These are phyloP conservation scores for Chrysocyon brachyurus DNA, from an alignment of 2,797 vertebrate species.

Conservation along the genomic window DNA sequence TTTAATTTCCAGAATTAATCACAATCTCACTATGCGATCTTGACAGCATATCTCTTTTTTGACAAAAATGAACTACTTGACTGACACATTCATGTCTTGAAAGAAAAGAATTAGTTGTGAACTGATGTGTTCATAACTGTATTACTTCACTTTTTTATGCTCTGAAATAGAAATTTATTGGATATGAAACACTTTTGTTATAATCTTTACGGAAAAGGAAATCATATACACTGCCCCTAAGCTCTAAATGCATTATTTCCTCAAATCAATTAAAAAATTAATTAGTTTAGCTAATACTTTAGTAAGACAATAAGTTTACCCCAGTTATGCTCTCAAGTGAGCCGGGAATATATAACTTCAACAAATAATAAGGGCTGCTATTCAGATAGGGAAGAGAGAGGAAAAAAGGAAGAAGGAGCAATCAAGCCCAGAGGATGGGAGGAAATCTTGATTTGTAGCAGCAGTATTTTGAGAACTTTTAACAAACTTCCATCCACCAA, in stretches of 20 bases:
- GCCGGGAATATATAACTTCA: not conserved
- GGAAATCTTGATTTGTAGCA: not conserved
- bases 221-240: conserved; percentile 23
- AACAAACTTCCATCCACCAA: not conserved
- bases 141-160: conserved; percentile 64
- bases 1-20: conserved; percentile 80
- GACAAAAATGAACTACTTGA: conserved; percentile 68
- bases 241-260: conserved; percentile 38
- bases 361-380: not conserved
- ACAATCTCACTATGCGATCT: conserved; percentile 55
- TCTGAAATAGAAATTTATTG: conserved; percentile 26
- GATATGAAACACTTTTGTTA: not conserved
- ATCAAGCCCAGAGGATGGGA: not conserved
- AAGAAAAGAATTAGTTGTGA: conserved; percentile 73
- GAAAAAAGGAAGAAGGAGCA: not conserved
- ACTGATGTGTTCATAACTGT: conserved; percentile 60
- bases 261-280: conserved; percentile 71
- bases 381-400: not conserved
- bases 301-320: not conserved
- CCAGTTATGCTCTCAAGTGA: not conserved
- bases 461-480: not conserved
- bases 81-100: conserved; percentile 55
- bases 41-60: conserved; percentile 29
- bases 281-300: conserved; percentile 62
- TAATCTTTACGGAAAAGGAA: conserved; percentile 60